Percentiles rank a stretch among this genome's conserved stretches.
Evolutionary conservation across 2,888 invertebrate species (phyloP).

Genomic region (Oscheius sp.): DNA sequence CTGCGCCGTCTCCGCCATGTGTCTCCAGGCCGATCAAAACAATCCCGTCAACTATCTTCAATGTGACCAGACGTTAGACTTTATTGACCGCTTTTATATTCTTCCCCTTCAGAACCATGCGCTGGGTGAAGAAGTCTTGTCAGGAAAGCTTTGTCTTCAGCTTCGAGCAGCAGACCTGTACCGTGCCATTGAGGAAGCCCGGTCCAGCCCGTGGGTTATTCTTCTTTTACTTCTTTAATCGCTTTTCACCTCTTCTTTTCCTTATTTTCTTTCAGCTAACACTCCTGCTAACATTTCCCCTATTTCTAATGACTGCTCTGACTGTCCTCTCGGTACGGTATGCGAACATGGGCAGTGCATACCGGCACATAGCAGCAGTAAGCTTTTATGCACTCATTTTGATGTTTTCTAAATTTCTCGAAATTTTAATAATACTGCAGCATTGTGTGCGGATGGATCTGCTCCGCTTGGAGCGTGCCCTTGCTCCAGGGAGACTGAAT

Average conservation of each 20-base stretch:
- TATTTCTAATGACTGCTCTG: constrained; percentile 42
- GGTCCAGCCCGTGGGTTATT: constrained; percentile 21
- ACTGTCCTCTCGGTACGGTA: constrained; percentile 51
- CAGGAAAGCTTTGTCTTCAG: constrained; percentile 70
- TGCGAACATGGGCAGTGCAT: constrained; percentile 47
- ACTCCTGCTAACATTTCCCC: constrained; percentile 24
- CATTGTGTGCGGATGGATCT: constrained; percentile 54
- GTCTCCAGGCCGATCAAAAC: constrained; percentile 69
- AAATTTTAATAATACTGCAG: constrained; percentile 28
- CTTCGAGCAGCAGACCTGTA: constrained; percentile 72
- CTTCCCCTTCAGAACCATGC: constrained; percentile 51
- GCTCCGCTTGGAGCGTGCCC: constrained; percentile 52
- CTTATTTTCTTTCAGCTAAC: constrained; percentile 8
- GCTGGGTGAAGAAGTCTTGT: constrained; percentile 70
- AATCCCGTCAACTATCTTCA: constrained; percentile 67
- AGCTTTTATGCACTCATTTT: constrained; percentile 12
- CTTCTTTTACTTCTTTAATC: background rate
- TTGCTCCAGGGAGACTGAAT: constrained; percentile 44
- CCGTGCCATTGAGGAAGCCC: constrained; percentile 56
- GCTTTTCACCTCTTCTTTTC: constrained; percentile 10
- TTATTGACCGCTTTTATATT: background rate
- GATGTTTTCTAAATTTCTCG: background rate
- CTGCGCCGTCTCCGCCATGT: constrained; percentile 68
- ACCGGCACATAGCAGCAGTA: constrained; percentile 52
- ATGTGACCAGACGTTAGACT: constrained; percentile 69